These are phyloP conservation scores for Trematomus bernacchii DNA, from an alignment of 2,797 vertebrate species.

Conservation along the genomic window DNA sequence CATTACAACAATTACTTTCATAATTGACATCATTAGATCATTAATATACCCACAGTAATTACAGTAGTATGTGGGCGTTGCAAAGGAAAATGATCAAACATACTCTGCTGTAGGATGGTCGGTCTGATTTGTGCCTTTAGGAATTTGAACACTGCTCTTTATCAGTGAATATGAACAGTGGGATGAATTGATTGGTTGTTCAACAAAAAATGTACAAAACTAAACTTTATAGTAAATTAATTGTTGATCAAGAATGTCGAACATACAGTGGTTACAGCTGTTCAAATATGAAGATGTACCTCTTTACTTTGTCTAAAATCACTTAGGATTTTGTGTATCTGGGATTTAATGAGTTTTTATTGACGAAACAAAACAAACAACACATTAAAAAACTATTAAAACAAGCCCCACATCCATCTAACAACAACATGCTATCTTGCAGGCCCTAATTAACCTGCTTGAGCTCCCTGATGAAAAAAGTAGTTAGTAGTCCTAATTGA, in stretches of 20 bases:
- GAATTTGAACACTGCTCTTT: background rate
- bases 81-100: constrained; percentile 31
- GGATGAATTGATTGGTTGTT: background rate
- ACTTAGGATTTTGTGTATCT: background rate
- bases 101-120: background rate
- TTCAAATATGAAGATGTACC: background rate
- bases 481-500: background rate
- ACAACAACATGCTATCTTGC: background rate
- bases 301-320: background rate
- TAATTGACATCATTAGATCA: constrained; percentile 60
- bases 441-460: background rate
- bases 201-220: background rate
- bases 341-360: background rate
- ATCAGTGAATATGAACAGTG: background rate
- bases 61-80: constrained; percentile 24
- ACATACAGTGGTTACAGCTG: background rate
- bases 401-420: background rate
- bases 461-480: background rate
- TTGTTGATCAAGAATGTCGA: background rate
- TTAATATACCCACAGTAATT: constrained; percentile 38
- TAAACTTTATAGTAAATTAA: background rate
- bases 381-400: background rate
- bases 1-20: constrained; percentile 70
- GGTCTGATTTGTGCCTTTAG: constrained; percentile 26
- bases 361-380: background rate